Base-by-base conservation (phyloP, 2,888 invertebrate species). In the Argyresthia albistria region DNA sequence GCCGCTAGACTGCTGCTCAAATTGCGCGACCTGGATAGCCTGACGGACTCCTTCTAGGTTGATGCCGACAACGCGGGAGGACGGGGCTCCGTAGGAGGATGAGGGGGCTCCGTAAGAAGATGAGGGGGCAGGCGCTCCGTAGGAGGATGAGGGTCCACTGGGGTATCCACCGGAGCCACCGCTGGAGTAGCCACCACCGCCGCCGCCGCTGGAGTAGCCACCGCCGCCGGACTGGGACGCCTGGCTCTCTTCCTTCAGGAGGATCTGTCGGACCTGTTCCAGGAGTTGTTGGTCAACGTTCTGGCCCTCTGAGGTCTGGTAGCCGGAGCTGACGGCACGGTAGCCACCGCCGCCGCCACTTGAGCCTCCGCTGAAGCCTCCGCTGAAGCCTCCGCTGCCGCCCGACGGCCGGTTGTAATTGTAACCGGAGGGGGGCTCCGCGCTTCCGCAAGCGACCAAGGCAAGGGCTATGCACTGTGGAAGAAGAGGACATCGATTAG, bases 11-110 rank as follows among this genome's bases (percentile, higher is more conserved):
- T 89, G 77, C 83, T 95, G 94, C 63, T 93, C 90, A 89, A 92
- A 95, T 69, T 95, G 95, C 46, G 95, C 95, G 58, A 95, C 95
- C 76, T 95, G 95, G 81, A 95, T 93, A 63, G 95, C 95, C 67
- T 95, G 95, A 67, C 94, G 93, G 68, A 95, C 93, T 58, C 93
- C 95, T 66, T 95, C 95, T 59, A 95, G 91, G 80, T 94, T 93
- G 79, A 95, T 92, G 60, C 95, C 95, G 61, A 95, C 94, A 53
- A 95, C 95, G 63, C 93, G 90, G 60, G 86, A 68, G 76, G 81
- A 69, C 2, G 84, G 84, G 43, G 88, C 92, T 57, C 93, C 93
- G 78, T 93, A 93, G 56, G 88, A 87, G 0, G 92, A 88, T 50
- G 92, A 91, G 55, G 93, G 93, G 53, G 86, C 91, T 54, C 92